Base-by-base conservation (phyloP, 2,797 vertebrate genomes). In the Bradypodion pumilum region DNA sequence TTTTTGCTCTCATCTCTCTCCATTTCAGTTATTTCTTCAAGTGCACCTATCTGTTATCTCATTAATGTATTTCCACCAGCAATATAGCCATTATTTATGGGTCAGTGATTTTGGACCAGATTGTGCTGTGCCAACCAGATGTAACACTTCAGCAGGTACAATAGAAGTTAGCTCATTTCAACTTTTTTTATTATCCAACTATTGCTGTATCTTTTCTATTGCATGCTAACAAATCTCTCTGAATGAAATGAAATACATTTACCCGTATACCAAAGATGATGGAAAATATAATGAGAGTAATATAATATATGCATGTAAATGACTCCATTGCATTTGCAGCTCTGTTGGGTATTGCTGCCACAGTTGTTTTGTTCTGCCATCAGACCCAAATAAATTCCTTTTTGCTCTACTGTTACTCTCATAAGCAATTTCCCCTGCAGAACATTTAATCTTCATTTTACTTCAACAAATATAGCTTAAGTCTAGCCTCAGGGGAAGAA, bases 331-430 rank as follows among this genome's bases (percentile, higher is more conserved):
- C 37, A 78, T 29, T 1, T 62, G 25, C 7, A 78, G 21, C 23
- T 84, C 19, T 60, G 70, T 42, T 82, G 73, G 74, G 44, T 63
- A 81, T 83, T 76, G 42, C 27, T 84, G 32, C 73, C 16, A 40
- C 78, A 81, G 84, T 3, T 88, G 27, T 86, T 88, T 88, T 81
- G 19, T 19, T 92, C 81, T 88, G 35, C 19, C 40, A 90, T 91
- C 74, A 78, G 86, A 81, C 86, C 44, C 12, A 85, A 87, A 78
- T 82, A 80, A 86, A 83, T 85, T 85, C 0, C 16, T 37, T 5
- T 32, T 59, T 70, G 60, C 29, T 46, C 3, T 7, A 2, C 77
- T 89, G 23, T 81, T 74, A 52, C 21, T 19, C 68, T 89, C 49
- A 80, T 78, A 87, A 89, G 25, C 35, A 88, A 46, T 89, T 85